phyloP scores from a whole-genome alignment of 2,888 invertebrate species.

The Boloria euphrosyne region DNA sequence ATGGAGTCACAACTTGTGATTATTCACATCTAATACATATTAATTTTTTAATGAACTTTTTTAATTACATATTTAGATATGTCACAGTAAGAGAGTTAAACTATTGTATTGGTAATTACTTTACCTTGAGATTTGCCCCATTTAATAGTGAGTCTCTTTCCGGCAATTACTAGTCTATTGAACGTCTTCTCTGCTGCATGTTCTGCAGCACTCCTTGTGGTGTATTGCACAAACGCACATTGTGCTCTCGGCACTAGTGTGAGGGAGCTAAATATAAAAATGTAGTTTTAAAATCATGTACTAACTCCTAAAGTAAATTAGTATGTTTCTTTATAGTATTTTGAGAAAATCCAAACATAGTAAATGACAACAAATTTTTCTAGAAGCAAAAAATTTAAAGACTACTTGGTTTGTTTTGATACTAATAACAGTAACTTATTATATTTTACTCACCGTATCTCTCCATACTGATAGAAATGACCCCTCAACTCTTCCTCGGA shows the following conservation, averaged over 20 bases:
- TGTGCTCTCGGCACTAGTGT: slow-evolving; percentile 96
- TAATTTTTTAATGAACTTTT: too few species aligned
- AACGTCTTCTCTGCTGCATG: slow-evolving; percentile 97
- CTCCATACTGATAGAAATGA: slow-evolving; percentile 99
- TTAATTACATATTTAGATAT: background rate
- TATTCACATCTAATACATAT: too few species aligned
- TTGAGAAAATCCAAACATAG: too few species aligned
- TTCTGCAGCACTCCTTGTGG: slow-evolving; percentile 94
- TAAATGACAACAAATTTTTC: too few species aligned
- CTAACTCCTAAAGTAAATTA: too few species aligned
- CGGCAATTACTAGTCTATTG: slow-evolving; percentile 92
- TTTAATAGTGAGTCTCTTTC: slow-evolving; percentile 96
- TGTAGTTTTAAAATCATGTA: background rate
- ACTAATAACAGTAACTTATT: too few species aligned
- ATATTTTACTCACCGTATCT: slow-evolving; percentile 87
- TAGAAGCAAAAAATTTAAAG: too few species aligned
- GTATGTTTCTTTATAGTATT: too few species aligned
- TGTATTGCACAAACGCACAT: slow-evolving; percentile 98
- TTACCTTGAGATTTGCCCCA: slow-evolving; percentile 97
- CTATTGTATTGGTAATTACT: slow-evolving; percentile 9
- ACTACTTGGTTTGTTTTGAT: too few species aligned
- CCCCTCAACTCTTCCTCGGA: slow-evolving; percentile 96
- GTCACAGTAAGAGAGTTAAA: background rate
- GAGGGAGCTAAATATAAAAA: slow-evolving; percentile 82
- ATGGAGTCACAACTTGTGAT: too few species aligned